A percentile compares a stretch with the other conserved stretches of the same genome.
Conservation (phyloP, 2,888 invertebrate genomes). For the Eupithecia exiguata region DNA sequence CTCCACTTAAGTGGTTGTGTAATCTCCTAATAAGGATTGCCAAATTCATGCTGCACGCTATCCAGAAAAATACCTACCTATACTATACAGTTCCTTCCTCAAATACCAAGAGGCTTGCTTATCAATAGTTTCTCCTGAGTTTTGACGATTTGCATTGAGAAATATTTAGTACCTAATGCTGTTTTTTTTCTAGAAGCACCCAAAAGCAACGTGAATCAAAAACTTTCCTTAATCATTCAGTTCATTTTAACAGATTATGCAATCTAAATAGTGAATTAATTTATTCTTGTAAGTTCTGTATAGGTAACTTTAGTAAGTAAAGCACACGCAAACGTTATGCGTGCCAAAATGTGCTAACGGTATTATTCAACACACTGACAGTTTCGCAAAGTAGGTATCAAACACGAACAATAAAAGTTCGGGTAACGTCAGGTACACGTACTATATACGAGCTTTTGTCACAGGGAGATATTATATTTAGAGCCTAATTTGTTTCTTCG, state of each 20-base stretch:
- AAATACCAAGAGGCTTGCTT: background rate
- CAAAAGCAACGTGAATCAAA: background rate
- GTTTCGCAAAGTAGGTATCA: slow-evolving; percentile 15
- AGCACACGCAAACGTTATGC: slow-evolving; percentile 20
- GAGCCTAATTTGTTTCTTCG: background rate
- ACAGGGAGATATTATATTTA: background rate
- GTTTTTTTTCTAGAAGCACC: background rate
- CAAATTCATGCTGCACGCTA: slow-evolving; percentile 30
- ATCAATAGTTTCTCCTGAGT: slow-evolving; percentile 20
- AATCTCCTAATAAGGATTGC: slow-evolving; percentile 20
- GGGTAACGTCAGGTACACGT: background rate
- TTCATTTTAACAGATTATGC: background rate
- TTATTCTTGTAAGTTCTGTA: background rate
- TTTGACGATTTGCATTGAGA: slow-evolving; percentile 1
- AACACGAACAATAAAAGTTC: slow-evolving; percentile 4
- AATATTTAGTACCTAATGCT: slow-evolving; percentile 2
- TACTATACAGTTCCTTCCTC: slow-evolving; percentile 15
- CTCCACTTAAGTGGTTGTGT: slow-evolving; percentile 11
- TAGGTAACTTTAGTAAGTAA: background rate
- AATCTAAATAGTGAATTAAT: background rate
- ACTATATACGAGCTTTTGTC: background rate
- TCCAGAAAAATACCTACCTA: slow-evolving; percentile 6
- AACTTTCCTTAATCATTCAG: background rate
- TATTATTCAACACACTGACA: slow-evolving; percentile 23
- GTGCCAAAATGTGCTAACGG: slow-evolving; percentile 27